A percentile compares a stretch with the other conserved stretches of the same genome.
phyloP scores from a whole-genome alignment of 1,140 invertebrate genomes.

The Periplaneta americana region DNA sequence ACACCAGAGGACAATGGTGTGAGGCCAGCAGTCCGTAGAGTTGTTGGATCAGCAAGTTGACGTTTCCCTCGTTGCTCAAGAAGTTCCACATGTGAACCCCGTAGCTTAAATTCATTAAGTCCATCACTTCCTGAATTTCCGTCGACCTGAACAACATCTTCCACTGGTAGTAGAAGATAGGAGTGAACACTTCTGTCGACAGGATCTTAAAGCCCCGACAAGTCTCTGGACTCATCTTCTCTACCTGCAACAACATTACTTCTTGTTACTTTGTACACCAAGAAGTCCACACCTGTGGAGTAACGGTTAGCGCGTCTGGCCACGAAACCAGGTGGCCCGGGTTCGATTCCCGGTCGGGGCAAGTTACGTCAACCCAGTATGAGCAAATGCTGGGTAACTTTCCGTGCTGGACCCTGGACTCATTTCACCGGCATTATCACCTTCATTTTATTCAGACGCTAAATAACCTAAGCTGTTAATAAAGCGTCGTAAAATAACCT shows the following conservation, averaged over 20 bases:
- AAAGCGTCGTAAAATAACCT: too few species aligned
- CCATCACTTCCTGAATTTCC: not conserved
- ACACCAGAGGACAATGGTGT: not conserved
- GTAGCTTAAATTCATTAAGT: not conserved
- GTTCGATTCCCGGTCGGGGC: too few species aligned
- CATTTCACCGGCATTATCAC: too few species aligned
- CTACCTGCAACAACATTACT: not conserved
- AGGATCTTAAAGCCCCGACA: not conserved
- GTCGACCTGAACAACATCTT: not conserved
- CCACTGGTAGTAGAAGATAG: slow-evolving; percentile 3
- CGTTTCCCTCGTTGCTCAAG: not conserved
- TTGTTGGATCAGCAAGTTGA: not conserved
- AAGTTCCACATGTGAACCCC: slow-evolving; percentile 12
- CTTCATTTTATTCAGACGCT: too few species aligned
- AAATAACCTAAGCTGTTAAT: too few species aligned
- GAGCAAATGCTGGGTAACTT: too few species aligned
- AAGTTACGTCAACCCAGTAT: too few species aligned
- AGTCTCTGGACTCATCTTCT: not conserved
- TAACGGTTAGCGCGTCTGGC: too few species aligned
- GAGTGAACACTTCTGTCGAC: not conserved
- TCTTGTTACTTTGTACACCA: too few species aligned
- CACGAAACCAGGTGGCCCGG: too few species aligned
- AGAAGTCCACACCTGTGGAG: too few species aligned
- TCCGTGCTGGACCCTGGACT: too few species aligned
- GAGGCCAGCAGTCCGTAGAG: not conserved